Percentiles rank a stretch among this genome's conserved stretches.
phyloP scores from a whole-genome alignment of 2,113 vertebrate species.

The Epinephelus lanceolatus region DNA sequence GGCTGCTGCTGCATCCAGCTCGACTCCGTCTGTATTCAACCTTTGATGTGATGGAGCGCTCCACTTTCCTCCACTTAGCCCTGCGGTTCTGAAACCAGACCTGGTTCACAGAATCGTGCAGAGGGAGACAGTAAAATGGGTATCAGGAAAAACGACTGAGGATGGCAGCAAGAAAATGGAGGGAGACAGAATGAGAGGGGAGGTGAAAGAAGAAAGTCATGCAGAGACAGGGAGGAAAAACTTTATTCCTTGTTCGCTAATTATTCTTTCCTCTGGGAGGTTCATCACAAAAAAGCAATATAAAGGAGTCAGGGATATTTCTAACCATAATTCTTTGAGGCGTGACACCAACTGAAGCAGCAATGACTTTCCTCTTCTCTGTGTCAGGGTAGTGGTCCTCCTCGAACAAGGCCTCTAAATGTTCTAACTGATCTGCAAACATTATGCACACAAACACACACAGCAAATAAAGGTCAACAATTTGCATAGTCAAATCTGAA shows the following conservation, averaged over 20 bases:
- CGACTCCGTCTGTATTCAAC: slow-evolving; percentile 55
- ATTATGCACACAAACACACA: slow-evolving; percentile 24
- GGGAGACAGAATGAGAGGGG: neutral
- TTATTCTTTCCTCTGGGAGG: neutral
- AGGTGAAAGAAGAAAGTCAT: neutral
- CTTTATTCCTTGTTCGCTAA: neutral
- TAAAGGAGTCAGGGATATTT: neutral
- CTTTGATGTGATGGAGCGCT: slow-evolving; percentile 81
- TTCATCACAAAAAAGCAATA: neutral
- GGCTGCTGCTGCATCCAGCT: slow-evolving; percentile 43
- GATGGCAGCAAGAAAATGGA: neutral
- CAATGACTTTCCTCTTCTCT: slow-evolving; percentile 92
- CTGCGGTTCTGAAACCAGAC: slow-evolving; percentile 99
- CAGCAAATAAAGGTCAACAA: neutral
- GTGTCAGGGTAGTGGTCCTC: slow-evolving; percentile 95
- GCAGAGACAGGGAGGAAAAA: too few species aligned
- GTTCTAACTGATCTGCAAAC: slow-evolving; percentile 90
- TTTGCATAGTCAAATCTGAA: slow-evolving; percentile 20
- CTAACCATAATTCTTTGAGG: slow-evolving; percentile 95
- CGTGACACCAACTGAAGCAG: slow-evolving; percentile 90
- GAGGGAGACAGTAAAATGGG: neutral
- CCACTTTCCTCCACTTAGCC: slow-evolving; percentile 93
- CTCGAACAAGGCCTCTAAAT: slow-evolving; percentile 91
- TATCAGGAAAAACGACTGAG: neutral
- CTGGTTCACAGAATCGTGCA: slow-evolving; percentile 73